Evolutionary conservation across 2,797 vertebrate genomes (phyloP).

Genomic region (Ficedula albicollis): DNA sequence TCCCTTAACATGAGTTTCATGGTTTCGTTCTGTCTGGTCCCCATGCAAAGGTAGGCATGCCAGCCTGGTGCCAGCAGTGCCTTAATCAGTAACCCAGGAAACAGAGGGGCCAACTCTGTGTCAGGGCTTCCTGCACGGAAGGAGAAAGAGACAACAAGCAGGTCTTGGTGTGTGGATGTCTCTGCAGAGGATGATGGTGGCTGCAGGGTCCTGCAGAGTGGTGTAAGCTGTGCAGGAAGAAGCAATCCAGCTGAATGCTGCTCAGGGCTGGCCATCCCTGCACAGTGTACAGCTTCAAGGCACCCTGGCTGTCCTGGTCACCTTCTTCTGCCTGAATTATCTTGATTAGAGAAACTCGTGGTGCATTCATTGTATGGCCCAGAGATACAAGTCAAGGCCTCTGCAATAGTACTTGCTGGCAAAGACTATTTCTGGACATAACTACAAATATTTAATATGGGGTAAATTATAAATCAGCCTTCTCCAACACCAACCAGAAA

Average conservation of each 20-base stretch:
- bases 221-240: neutral
- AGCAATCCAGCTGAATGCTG: neutral
- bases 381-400: neutral
- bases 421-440: slow-evolving; percentile 24
- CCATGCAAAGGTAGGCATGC: neutral
- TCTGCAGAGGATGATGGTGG: neutral
- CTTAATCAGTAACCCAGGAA: neutral
- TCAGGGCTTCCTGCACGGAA: neutral
- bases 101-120: fast-evolving
- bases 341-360: neutral
- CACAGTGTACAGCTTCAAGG: neutral
- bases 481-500: neutral
- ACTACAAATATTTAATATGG: neutral
- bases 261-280: neutral
- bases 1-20: neutral
- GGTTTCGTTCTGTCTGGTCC: neutral
- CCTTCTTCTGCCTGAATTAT: neutral
- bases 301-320: neutral
- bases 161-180: neutral
- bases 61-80: neutral
- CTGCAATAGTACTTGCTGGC: neutral
- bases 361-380: neutral
- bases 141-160: neutral
- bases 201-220: neutral
- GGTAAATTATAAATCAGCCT: neutral